Base-by-base conservation (phyloP, 2,888 invertebrate genomes). In the Zygaena filipendulae region DNA sequence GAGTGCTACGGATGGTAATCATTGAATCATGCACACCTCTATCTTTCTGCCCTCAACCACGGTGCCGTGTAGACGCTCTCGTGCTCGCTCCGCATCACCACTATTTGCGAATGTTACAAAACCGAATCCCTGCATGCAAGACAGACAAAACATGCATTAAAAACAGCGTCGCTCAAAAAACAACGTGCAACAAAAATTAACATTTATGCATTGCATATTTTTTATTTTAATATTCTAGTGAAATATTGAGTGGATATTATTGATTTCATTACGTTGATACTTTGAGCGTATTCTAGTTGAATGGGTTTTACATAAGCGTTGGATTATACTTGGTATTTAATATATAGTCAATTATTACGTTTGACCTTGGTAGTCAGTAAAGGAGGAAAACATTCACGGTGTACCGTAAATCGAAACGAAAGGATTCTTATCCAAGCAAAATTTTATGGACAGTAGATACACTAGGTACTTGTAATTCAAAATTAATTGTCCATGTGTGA, bases 81-180 rank as follows among this genome's bases (percentile, higher is more conserved):
- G 95, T 92, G 99, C 98, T 90, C 95, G 92, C 90, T 98, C 98
- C 86, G 98, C 98, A 88, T 99, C 98, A 88, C 92, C 92, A 90
- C 95, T 95, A 92, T 95, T 96, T 91, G 97, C 97, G 95, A 99
- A 99, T 90, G 98, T 99, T 91, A 99, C 98, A 94, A 99, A 99
- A 92, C 98, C 98, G 92, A 99, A 99, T 90, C 99, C 99, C 98
- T 99, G 94, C 91, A 92, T 92, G 93, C 92, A 92, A 86, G 91
- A 92, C 91, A 91, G 90, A 91, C 90, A 91, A 90, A 89, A 90
- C 91, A 91, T 91, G 91, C 91, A 91, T 89, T 90, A 90, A 88
- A 88, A 82, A 87, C 85, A 86, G 86, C 85, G 84, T 85, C 83
- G 83, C 84, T 86, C 85, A 86, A 86, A 86, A 86, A 84, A 84